Evolutionary conservation across 64 coral and sea anemone species (phyloP).

Genomic region (Hydrozoanthus tunicans): DNA sequence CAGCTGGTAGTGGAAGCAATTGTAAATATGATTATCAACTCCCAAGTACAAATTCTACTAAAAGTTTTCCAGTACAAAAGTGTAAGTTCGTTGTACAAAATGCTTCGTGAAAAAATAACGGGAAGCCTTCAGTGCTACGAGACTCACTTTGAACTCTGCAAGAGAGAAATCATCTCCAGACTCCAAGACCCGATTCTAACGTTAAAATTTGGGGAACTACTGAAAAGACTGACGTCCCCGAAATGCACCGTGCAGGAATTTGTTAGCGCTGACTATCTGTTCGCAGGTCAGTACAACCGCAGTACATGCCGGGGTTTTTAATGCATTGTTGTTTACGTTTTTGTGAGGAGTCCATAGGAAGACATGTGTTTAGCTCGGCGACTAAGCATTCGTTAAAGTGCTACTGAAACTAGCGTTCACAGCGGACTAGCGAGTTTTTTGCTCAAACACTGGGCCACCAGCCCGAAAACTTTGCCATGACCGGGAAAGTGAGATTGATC

Average conservation of each 20-base stretch:
- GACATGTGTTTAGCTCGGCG: too few relatives aligned
- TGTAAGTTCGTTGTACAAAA: conserved; percentile 97
- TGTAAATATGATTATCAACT: conserved; percentile 96
- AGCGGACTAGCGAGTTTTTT: too few relatives aligned
- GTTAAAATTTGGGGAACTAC: conserved; percentile 79
- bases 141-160: conserved; percentile 91
- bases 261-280: conserved; percentile 82
- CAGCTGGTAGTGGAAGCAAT: conserved; percentile 81
- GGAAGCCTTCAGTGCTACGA: conserved; percentile 80
- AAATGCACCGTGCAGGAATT: conserved; percentile 87
- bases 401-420: too few relatives aligned
- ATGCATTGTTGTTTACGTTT: neutral
- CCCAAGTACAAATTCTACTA: conserved; percentile 91
- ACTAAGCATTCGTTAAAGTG: too few relatives aligned
- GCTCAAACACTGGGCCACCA: too few relatives aligned
- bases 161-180: conserved; percentile 87
- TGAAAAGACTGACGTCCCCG: conserved; percentile 69
- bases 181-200: conserved; percentile 82
- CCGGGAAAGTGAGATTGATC: too few relatives aligned
- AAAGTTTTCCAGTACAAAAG: conserved; percentile 98
- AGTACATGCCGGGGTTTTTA: too few relatives aligned
- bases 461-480: too few relatives aligned
- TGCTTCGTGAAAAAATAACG: conserved; percentile 90
- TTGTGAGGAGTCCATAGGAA: too few relatives aligned
- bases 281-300: conserved; percentile 61